These are phyloP conservation scores for Tachuris rubrigastra DNA, from an alignment of 2,113 vertebrate species.

Conservation along the genomic window DNA sequence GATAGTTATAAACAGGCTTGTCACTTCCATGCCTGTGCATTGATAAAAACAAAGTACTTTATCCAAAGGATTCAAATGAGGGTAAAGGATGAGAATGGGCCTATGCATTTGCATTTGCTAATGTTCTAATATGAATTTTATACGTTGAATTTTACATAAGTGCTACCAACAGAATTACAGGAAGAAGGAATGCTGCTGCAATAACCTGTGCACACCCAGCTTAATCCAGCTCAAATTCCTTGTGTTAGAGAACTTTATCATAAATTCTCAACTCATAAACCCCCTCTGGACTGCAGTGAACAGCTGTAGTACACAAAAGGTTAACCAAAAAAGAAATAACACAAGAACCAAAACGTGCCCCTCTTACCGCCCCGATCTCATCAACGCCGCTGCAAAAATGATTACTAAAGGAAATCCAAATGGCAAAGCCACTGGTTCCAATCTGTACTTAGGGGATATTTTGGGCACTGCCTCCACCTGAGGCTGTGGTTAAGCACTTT, in stretches of 20 bases:
- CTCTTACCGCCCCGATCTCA: not conserved
- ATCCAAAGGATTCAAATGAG: not conserved
- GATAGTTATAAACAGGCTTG: constrained; percentile 27
- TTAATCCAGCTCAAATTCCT: not conserved
- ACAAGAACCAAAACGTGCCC: not conserved
- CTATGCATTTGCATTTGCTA: not conserved
- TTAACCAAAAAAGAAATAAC: constrained; percentile 1
- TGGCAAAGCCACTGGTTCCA: not conserved
- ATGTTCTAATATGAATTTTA: not conserved
- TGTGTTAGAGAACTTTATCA: not conserved
- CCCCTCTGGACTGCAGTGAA: not conserved
- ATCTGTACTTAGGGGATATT: not conserved
- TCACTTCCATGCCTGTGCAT: not conserved
- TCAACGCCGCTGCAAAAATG: not conserved
- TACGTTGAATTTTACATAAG: not conserved
- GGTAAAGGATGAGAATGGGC: not conserved
- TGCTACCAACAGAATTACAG: not conserved
- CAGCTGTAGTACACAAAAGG: not conserved
- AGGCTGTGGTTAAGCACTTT: not conserved
- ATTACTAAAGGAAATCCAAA: not conserved
- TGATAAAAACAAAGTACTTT: constrained; percentile 1
- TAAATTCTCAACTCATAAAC: not conserved
- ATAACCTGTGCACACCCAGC: not conserved
- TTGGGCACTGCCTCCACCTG: constrained; percentile 12
- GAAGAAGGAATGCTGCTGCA: not conserved